Conservation (phyloP, 2,888 invertebrate species). For the Dyspetes luteomarginatus region DNA sequence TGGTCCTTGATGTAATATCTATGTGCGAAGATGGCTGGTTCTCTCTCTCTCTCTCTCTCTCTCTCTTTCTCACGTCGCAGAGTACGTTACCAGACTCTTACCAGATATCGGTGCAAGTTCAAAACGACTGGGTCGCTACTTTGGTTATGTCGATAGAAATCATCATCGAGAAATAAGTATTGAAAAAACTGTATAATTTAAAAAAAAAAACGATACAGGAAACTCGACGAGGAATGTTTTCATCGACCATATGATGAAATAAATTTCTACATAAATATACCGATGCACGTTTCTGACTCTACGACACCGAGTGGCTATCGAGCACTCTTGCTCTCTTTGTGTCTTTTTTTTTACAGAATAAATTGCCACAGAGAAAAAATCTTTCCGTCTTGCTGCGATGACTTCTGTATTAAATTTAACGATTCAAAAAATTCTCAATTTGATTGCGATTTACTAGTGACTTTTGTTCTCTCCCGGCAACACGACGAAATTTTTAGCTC, state of each 20-base stretch:
- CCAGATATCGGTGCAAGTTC: conserved; percentile 27
- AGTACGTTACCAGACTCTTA: conserved; percentile 33
- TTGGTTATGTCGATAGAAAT: conserved; percentile 41
- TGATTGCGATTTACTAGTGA: too few species aligned
- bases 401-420: too few species aligned
- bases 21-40: conserved; percentile 14
- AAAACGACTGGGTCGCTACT: not conserved
- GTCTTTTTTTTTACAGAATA: too few species aligned
- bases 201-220: conserved; percentile 32
- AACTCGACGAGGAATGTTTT: conserved; percentile 40
- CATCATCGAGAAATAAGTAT: conserved; percentile 10
- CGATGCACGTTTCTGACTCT: conserved; percentile 51
- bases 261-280: conserved; percentile 9
- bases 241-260: conserved; percentile 48
- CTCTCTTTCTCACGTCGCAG: conserved; percentile 4
- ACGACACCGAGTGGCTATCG: conserved; percentile 49
- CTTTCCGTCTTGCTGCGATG: too few species aligned
- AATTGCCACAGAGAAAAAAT: too few species aligned
- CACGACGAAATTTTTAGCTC: too few species aligned
- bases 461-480: too few species aligned
- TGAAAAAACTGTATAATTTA: not conserved
- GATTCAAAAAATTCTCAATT: too few species aligned
- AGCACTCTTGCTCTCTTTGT: too few species aligned
- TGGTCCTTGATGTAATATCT: not conserved
- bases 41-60: not conserved